phyloP scores from a whole-genome alignment of 1,140 invertebrate species.

The Ephestia elutella region DNA sequence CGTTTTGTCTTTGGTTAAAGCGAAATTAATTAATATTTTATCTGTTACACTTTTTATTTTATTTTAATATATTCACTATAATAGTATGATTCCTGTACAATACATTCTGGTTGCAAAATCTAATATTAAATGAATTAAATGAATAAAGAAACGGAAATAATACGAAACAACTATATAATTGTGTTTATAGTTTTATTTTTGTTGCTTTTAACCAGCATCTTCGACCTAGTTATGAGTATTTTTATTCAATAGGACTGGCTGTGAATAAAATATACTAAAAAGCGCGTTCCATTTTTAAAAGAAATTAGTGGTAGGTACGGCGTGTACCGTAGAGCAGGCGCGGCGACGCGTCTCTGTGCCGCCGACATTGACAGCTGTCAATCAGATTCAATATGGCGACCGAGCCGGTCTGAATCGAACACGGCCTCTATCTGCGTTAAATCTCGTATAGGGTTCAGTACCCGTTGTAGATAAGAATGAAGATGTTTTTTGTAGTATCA shows the following conservation, averaged over 20 bases:
- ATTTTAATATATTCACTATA: too few relatives aligned
- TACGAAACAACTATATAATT: too few relatives aligned
- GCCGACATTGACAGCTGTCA: conserved; percentile 73
- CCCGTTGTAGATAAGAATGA: conserved; percentile 49
- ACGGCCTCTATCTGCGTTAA: conserved; percentile 51
- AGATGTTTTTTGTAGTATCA: conserved; percentile 11
- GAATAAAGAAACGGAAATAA: too few relatives aligned
- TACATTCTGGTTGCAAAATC: too few relatives aligned
- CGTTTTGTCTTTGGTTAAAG: too few relatives aligned
- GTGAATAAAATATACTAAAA: conserved; percentile 15
- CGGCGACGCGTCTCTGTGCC: conserved; percentile 64
- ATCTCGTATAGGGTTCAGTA: conserved; percentile 53
- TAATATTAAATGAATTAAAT: too few relatives aligned
- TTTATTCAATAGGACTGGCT: neutral
- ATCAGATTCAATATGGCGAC: conserved; percentile 71
- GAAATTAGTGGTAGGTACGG: conserved; percentile 39
- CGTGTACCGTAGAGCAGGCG: conserved; percentile 48
- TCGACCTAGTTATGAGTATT: too few relatives aligned
- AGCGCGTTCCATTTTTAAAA: conserved; percentile 28
- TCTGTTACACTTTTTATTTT: too few relatives aligned
- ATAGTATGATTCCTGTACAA: too few relatives aligned
- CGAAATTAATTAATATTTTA: too few relatives aligned
- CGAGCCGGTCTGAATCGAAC: conserved; percentile 50
- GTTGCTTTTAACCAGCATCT: too few relatives aligned
- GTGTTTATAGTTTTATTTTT: too few relatives aligned